Percentiles rank a stretch among this genome's conserved stretches.
Conservation (phyloP, 2,113 vertebrate genomes). For the Charadrius vociferus region DNA sequence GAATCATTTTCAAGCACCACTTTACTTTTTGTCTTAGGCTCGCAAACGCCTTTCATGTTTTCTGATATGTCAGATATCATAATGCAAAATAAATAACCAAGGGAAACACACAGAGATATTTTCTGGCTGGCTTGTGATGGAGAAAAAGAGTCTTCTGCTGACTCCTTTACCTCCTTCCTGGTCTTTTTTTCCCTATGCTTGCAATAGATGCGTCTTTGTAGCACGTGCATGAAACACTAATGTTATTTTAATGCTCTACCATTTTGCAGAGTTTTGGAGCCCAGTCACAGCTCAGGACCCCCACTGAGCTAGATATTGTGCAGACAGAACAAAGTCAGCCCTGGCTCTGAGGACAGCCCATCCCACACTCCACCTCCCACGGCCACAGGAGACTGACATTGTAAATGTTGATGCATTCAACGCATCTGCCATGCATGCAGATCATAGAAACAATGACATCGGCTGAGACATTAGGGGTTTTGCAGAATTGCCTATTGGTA, state of each 20-base stretch:
- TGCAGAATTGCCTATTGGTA: neutral
- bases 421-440: neutral
- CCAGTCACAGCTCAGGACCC: neutral
- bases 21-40: slow-evolving; percentile 24
- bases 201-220: neutral
- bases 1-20: slow-evolving; percentile 47
- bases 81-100: slow-evolving; percentile 37
- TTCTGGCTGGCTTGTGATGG: neutral
- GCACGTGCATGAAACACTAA: neutral
- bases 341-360: neutral
- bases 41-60: neutral
- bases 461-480: neutral
- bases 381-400: neutral
- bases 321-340: slow-evolving; percentile 6
- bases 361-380: neutral
- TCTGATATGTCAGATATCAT: slow-evolving; percentile 29
- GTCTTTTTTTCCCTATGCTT: neutral
- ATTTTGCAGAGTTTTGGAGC: neutral
- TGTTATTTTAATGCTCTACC: neutral
- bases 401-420: slow-evolving; percentile 20
- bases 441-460: neutral
- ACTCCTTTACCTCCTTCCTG: neutral
- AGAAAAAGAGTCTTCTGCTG: neutral
- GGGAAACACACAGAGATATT: neutral
- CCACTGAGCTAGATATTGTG: neutral